phyloP scores from a whole-genome alignment of 2,888 invertebrate species.

The Cataglyphis cursor region DNA sequence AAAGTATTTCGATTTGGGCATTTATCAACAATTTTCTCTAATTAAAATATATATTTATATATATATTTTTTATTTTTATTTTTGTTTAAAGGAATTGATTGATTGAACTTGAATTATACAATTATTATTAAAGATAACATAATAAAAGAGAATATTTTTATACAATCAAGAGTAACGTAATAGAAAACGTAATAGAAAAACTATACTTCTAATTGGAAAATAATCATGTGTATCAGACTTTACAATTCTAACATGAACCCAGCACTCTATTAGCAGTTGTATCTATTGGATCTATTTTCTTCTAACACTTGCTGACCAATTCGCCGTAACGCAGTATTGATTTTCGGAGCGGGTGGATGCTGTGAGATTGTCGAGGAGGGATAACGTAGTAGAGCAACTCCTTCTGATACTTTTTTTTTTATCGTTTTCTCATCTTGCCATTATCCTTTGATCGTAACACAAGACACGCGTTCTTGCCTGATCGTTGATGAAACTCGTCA shows the following conservation, averaged over 20 bases:
- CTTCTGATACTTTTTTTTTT: slow-evolving; percentile 15
- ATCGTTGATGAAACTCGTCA: slow-evolving; percentile 11
- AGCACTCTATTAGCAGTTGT: background rate
- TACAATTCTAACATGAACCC: background rate
- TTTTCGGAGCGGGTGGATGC: slow-evolving; percentile 75
- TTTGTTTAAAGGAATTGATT: background rate
- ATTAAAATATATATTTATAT: too few species aligned
- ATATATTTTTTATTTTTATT: background rate
- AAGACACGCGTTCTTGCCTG: background rate
- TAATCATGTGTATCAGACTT: background rate
- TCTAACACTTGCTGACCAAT: slow-evolving; percentile 67
- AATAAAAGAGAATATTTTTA: background rate
- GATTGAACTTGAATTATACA: too few species aligned
- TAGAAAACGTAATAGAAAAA: background rate
- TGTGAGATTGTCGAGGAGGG: slow-evolving; percentile 67
- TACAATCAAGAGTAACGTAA: background rate
- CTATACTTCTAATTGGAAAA: background rate
- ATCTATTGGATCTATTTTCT: slow-evolving; percentile 20
- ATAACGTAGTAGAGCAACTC: slow-evolving; percentile 8
- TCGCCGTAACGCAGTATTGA: slow-evolving; percentile 77
- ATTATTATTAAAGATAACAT: background rate
- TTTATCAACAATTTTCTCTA: too few species aligned
- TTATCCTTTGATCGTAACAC: slow-evolving; percentile 42
- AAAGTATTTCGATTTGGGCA: too few species aligned
- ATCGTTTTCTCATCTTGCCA: slow-evolving; percentile 31